Conservation (phyloP, 2,113 vertebrate genomes). For the Sebastes schlegelii region DNA sequence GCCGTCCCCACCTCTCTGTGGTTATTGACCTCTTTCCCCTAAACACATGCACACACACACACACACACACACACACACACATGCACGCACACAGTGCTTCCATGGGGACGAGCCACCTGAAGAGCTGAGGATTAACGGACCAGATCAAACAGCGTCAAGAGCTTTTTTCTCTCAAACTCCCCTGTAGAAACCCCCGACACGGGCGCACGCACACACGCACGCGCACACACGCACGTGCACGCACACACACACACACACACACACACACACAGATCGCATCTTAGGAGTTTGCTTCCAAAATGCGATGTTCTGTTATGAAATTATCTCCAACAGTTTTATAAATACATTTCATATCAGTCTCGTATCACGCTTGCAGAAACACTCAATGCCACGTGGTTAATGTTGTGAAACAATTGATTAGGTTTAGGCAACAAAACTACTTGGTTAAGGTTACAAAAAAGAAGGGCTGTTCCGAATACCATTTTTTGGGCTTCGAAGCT, state of each 20-base stretch:
- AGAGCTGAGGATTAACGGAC: conserved; percentile 74
- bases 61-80: conserved; percentile 1
- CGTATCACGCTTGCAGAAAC: too few relatives aligned
- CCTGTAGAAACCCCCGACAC: conserved; percentile 3
- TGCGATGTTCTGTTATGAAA: conserved; percentile 12
- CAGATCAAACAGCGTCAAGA: conserved; percentile 73
- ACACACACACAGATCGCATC: conserved; percentile 18
- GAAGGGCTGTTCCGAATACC: too few relatives aligned
- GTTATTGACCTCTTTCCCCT: too few relatives aligned
- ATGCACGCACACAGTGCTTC: conserved; percentile 50
- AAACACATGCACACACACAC: conserved; percentile 36
- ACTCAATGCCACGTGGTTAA: too few relatives aligned
- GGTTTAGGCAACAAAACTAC: too few relatives aligned
- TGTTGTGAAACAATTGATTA: too few relatives aligned
- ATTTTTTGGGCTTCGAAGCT: too few relatives aligned
- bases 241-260: not conserved
- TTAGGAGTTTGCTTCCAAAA: conserved; percentile 20
- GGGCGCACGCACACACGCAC: not conserved
- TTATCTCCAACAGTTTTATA: not conserved
- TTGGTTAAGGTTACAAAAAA: too few relatives aligned
- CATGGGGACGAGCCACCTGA: conserved; percentile 78
- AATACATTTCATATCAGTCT: too few relatives aligned
- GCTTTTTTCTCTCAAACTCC: conserved; percentile 54
- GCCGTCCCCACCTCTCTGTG: too few relatives aligned
- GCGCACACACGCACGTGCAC: not conserved